Conservation (phyloP, 1,140 invertebrate species). For the Ceratitis capitata region DNA sequence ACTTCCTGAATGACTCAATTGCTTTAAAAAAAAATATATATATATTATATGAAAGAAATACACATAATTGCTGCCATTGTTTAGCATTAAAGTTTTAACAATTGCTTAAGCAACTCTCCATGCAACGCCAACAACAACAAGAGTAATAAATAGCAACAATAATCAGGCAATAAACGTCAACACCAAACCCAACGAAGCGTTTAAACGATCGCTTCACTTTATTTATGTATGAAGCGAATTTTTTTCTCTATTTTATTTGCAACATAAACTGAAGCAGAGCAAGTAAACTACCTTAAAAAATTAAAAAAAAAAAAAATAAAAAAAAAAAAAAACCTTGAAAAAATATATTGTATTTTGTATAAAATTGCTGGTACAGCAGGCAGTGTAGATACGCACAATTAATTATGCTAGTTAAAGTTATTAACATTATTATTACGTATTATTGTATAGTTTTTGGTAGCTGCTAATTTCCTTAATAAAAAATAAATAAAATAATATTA, state of each 20-base stretch:
- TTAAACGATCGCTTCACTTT: neutral
- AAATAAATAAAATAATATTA: no score
- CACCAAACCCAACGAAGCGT: neutral
- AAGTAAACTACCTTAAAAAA: no score
- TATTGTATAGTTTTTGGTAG: neutral
- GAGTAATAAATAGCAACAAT: no score
- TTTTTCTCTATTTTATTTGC: no score
- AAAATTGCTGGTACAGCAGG: neutral
- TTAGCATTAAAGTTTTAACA: neutral
- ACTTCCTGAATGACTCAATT: constrained; percentile 18
- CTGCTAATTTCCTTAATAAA: constrained; percentile 16
- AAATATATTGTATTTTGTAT: no score
- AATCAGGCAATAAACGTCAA: constrained; percentile 4
- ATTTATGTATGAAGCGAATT: no score
- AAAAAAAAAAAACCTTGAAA: neutral
- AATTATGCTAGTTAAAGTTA: no score
- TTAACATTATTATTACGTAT: neutral
- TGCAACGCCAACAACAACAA: neutral
- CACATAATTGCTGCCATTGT: neutral
- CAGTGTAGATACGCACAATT: neutral
- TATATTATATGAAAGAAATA: neutral
- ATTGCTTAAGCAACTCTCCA: neutral
- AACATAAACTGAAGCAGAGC: no score
- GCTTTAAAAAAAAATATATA: neutral
- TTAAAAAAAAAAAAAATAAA: neutral